These are phyloP conservation scores for Empis livida DNA, from an alignment of 2,888 invertebrate genomes.

Conservation along the genomic window DNA sequence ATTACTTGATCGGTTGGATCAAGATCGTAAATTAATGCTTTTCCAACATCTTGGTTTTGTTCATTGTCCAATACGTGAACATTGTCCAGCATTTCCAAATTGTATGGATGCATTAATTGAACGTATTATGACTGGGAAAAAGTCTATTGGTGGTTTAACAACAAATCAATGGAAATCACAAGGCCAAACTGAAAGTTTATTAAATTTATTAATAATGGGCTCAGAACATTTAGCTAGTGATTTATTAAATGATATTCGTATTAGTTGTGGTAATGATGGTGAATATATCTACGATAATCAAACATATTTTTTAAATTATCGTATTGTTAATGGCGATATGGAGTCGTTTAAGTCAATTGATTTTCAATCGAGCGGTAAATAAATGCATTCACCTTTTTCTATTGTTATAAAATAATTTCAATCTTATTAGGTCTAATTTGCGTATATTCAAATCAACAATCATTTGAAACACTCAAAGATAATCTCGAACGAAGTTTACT, in stretches of 20 bases:
- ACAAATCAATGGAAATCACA: constrained; percentile 24
- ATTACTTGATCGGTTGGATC: constrained; percentile 83
- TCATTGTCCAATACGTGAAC: constrained; percentile 86
- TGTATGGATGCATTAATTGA: constrained; percentile 69
- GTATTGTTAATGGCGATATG: constrained; percentile 78
- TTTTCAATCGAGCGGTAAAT: constrained; percentile 76
- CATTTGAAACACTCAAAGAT: constrained; percentile 82
- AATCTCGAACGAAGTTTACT: constrained; percentile 84
- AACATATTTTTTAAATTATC: constrained; percentile 70
- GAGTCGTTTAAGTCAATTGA: constrained; percentile 74
- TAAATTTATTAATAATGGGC: constrained; percentile 82
- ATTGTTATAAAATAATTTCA: background rate
- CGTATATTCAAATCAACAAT: constrained; percentile 80
- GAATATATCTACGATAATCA: constrained; percentile 70
- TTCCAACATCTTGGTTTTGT: constrained; percentile 93
- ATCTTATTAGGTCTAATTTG: constrained; percentile 57
- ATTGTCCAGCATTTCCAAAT: constrained; percentile 80
- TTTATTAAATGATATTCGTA: constrained; percentile 71
- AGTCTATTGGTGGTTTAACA: constrained; percentile 37
- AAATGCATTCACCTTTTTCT: background rate
- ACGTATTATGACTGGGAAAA: constrained; percentile 49
- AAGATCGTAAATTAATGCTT: constrained; percentile 86
- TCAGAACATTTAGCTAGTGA: constrained; percentile 76
- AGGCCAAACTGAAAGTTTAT: constrained; percentile 25
- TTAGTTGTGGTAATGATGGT: constrained; percentile 72